phyloP scores from a whole-genome alignment of 2,797 vertebrate genomes.

The Chelon labrosus region DNA sequence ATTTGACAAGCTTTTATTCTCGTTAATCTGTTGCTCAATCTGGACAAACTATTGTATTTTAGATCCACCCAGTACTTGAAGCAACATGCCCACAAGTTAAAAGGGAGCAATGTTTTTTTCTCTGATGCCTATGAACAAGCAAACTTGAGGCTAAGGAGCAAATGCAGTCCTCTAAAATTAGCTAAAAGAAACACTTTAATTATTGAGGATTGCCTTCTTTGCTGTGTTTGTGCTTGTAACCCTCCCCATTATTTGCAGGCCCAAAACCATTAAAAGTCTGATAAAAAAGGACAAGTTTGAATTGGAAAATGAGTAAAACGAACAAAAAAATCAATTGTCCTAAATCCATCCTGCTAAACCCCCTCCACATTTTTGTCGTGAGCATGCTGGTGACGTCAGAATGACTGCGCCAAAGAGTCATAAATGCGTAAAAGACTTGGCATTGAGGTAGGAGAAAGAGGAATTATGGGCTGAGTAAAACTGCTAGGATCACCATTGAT shows the following conservation, averaged over 20 bases:
- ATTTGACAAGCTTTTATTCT: not conserved
- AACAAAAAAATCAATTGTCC: constrained; percentile 1
- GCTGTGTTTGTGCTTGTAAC: not conserved
- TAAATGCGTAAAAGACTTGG: constrained; percentile 63
- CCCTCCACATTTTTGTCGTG: constrained; percentile 11
- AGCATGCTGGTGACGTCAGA: constrained; percentile 59
- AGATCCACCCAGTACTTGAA: constrained; percentile 1
- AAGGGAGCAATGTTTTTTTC: constrained; percentile 3
- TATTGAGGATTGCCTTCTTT: constrained; percentile 33
- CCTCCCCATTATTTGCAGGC: constrained; percentile 2
- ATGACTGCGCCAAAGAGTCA: constrained; percentile 52
- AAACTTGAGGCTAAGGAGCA: not conserved
- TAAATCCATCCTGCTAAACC: constrained; percentile 17
- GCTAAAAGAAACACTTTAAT: constrained; percentile 31
- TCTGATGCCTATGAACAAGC: constrained; percentile 6
- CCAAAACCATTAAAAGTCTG: not conserved
- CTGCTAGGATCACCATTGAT: constrained; percentile 68
- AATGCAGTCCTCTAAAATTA: constrained; percentile 18
- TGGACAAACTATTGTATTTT: not conserved
- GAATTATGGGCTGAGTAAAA: constrained; percentile 68
- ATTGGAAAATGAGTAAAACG: not conserved
- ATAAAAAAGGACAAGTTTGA: not conserved
- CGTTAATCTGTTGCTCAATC: not conserved
- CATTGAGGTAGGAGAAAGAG: constrained; percentile 41
- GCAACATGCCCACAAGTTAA: not conserved